These are phyloP conservation scores for Esox lucius DNA, from an alignment of 2,797 vertebrate species.

Conservation along the genomic window DNA sequence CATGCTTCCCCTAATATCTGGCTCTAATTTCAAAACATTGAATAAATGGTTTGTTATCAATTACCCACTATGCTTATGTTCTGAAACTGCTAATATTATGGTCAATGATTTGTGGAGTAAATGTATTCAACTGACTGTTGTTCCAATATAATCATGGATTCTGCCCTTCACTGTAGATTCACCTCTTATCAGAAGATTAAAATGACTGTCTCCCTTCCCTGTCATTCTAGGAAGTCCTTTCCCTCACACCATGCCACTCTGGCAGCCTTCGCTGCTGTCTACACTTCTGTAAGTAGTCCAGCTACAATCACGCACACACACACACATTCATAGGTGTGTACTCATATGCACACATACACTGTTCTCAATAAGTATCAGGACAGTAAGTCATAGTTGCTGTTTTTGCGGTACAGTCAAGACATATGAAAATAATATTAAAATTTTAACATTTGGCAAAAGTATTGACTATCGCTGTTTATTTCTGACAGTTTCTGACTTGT, in stretches of 20 bases:
- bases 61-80: not conserved
- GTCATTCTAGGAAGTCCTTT: constrained; percentile 87
- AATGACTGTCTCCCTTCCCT: not conserved
- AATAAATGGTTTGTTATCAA: not conserved
- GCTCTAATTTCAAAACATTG: no score
- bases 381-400: no score
- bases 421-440: no score
- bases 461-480: no score
- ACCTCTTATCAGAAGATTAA: constrained; percentile 6
- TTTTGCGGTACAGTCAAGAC: no score
- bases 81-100: not conserved
- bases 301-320: not conserved
- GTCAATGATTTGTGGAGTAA: not conserved
- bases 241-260: constrained; percentile 94
- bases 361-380: no score
- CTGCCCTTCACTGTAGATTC: not conserved
- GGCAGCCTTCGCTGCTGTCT: constrained; percentile 93
- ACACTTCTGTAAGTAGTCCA: constrained; percentile 88
- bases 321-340: no score
- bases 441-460: no score
- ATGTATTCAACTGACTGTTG: not conserved
- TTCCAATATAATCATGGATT: not conserved
- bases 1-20: not conserved
- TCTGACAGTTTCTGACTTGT: no score
- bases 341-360: no score